A percentile compares a stretch with the other conserved stretches of the same genome.
phyloP scores from a whole-genome alignment of 2,888 invertebrate species.

The Epinotia bilunana region DNA sequence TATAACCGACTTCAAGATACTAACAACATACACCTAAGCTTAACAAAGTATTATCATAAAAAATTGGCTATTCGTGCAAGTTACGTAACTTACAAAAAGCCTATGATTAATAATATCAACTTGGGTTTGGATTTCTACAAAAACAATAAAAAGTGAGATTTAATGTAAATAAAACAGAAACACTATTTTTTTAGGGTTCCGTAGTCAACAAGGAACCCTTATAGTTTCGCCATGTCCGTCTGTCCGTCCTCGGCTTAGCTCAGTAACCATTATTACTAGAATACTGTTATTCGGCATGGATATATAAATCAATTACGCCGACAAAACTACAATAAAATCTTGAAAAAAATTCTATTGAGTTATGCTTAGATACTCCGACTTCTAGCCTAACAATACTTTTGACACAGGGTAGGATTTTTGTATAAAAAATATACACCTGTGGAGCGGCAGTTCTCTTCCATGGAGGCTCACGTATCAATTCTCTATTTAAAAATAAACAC shows the following conservation, averaged over 20 bases:
- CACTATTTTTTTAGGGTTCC: background rate
- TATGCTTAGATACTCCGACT: slow-evolving; percentile 40
- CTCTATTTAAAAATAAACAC: slow-evolving; percentile 30
- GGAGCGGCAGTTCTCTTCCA: slow-evolving; percentile 58
- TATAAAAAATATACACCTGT: slow-evolving; percentile 71
- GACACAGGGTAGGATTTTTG: slow-evolving; percentile 76
- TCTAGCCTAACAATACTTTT: slow-evolving; percentile 45
- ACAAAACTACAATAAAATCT: no score
- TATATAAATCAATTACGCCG: no score
- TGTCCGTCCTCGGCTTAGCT: no score
- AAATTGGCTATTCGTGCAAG: no score
- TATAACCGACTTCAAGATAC: background rate
- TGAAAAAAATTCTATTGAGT: slow-evolving; percentile 7
- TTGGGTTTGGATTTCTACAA: background rate
- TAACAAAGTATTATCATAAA: background rate
- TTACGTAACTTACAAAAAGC: background rate
- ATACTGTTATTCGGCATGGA: no score
- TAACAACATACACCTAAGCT: background rate
- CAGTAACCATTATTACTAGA: no score
- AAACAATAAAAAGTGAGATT: background rate
- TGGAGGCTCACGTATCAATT: slow-evolving; percentile 43
- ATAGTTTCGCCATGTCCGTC: no score
- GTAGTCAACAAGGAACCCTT: no score
- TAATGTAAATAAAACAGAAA: background rate
- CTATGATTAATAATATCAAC: background rate